These are phyloP conservation scores for Phoenicopterus ruber DNA, from an alignment of 2,113 vertebrate genomes.

Conservation along the genomic window DNA sequence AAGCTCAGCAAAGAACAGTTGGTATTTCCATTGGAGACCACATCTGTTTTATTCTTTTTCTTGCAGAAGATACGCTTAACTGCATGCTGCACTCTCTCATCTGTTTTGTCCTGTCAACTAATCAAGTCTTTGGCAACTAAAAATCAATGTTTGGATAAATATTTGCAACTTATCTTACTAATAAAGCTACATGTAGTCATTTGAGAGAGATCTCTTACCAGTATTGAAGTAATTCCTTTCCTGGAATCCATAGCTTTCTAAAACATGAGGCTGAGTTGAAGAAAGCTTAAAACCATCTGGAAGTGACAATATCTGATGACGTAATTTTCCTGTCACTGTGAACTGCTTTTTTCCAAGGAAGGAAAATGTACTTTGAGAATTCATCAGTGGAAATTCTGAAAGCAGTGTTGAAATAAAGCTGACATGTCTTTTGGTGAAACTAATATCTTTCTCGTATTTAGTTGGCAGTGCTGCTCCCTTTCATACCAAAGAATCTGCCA, in stretches of 20 bases:
- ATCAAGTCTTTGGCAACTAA: not conserved
- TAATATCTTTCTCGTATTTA: conserved; percentile 63
- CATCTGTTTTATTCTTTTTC: not conserved
- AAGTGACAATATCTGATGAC: conserved; percentile 16
- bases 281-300: conserved; percentile 48
- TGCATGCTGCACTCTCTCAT: not conserved
- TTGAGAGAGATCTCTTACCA: not conserved
- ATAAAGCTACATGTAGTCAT: not conserved
- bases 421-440: not conserved
- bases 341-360: conserved; percentile 6
- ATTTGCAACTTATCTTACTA: not conserved
- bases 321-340: conserved; percentile 31
- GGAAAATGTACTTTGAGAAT: conserved; percentile 37
- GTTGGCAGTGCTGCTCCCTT: conserved; percentile 88
- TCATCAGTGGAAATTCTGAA: conserved; percentile 32
- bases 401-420: conserved; percentile 19
- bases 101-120: not conserved
- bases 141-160: not conserved
- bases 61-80: not conserved
- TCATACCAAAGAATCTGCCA: conserved; percentile 81
- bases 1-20: conserved; percentile 3
- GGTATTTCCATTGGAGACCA: not conserved
- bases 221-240: not conserved
- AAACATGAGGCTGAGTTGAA: not conserved
- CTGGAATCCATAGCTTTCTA: not conserved